Evolutionary conservation across 1,140 invertebrate genomes (phyloP).

Genomic region (Trachymyrmex septentrionalis): DNA sequence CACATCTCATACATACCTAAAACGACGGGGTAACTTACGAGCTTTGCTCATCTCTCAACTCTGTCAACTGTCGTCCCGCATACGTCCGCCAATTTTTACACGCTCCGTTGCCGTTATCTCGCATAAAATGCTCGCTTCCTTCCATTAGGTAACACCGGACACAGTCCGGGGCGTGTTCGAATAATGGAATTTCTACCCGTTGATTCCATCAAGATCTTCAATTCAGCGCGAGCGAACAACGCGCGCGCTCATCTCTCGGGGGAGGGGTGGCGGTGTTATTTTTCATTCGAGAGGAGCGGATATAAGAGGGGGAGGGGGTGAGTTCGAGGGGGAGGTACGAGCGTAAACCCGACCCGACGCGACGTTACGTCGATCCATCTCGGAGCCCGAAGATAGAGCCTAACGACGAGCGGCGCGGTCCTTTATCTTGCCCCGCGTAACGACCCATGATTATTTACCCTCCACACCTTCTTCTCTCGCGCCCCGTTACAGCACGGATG

Average conservation of each 20-base stretch:
- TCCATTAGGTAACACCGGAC: conserved; percentile 42
- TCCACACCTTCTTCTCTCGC: conserved; percentile 22
- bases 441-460: conserved; percentile 67
- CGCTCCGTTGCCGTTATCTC: conserved; percentile 4
- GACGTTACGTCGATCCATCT: conserved; percentile 55
- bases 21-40: conserved; percentile 20
- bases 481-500: conserved; percentile 25
- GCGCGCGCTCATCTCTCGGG: conserved; percentile 40
- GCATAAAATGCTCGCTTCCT: background rate
- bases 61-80: conserved; percentile 15
- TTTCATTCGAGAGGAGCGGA: conserved; percentile 42
- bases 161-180: conserved; percentile 8
- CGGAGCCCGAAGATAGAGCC: conserved; percentile 48
- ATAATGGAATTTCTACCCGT: conserved; percentile 44
- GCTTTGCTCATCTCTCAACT: conserved; percentile 14
- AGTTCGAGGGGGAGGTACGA: background rate
- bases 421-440: conserved; percentile 56
- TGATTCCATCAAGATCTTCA: conserved; percentile 31
- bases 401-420: conserved; percentile 61
- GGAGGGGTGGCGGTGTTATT: conserved; percentile 51
- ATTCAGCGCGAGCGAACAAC: conserved; percentile 12
- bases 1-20: background rate
- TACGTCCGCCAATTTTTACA: conserved; percentile 38
- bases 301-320: no score
- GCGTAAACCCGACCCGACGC: conserved; percentile 57